These are phyloP conservation scores for Desoria tigrina DNA, from an alignment of 2,888 invertebrate genomes.

Conservation along the genomic window DNA sequence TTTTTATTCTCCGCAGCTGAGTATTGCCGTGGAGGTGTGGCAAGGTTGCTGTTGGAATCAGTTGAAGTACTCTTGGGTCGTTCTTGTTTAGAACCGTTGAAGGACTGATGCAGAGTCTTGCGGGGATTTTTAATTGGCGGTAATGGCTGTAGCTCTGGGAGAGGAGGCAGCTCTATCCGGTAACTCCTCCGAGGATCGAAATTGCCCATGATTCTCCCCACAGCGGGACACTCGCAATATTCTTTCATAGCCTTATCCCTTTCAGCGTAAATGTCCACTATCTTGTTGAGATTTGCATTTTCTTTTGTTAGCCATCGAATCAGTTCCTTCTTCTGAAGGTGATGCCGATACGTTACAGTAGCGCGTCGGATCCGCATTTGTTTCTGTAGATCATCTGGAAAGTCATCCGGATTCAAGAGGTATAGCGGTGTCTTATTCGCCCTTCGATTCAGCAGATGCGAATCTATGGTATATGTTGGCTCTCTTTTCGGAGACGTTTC, in stretches of 20 bases:
- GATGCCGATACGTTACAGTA: constrained; percentile 37
- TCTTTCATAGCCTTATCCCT: not conserved
- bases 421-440: constrained; percentile 29
- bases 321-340: constrained; percentile 30
- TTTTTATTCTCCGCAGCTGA: too few species aligned
- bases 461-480: not conserved
- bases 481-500: not conserved
- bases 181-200: not conserved
- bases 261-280: not conserved
- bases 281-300: constrained; percentile 23
- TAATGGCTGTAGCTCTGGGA: not conserved
- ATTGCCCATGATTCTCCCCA: not conserved
- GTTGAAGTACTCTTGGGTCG: too few species aligned
- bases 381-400: constrained; percentile 29
- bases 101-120: too few species aligned
- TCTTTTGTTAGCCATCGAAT: constrained; percentile 30
- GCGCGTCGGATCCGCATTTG: constrained; percentile 36
- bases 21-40: too few species aligned
- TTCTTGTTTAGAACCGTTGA: too few species aligned
- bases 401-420: constrained; percentile 35
- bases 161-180: not conserved
- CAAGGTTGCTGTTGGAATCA: too few species aligned
- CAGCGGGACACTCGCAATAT: not conserved
- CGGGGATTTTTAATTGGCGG: not conserved
- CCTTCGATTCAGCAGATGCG: not conserved